Evolutionary conservation across 2,113 vertebrate genomes (phyloP).

Genomic region (Syngnathus floridae): DNA sequence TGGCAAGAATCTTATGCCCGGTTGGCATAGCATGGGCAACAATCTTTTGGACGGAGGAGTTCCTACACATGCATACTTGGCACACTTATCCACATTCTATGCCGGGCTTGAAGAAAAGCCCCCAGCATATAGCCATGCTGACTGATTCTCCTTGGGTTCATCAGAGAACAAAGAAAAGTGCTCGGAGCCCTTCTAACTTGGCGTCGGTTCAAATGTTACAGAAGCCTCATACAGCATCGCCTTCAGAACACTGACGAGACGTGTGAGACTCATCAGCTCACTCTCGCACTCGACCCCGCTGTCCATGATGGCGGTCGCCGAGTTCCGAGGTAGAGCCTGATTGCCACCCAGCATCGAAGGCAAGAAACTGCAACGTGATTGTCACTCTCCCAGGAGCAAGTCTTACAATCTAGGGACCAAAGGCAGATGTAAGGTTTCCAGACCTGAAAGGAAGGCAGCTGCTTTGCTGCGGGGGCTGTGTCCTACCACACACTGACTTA

Average conservation of each 20-base stretch:
- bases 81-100: conserved; percentile 58
- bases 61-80: conserved; percentile 62
- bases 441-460: conserved; percentile 31
- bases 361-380: conserved; percentile 38
- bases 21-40: conserved; percentile 45
- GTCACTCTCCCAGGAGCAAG: conserved; percentile 37
- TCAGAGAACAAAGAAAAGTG: conserved; percentile 54
- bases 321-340: conserved; percentile 31
- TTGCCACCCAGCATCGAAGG: conserved; percentile 34
- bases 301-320: conserved; percentile 33
- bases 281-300: conserved; percentile 37
- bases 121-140: conserved; percentile 52
- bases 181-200: conserved; percentile 56
- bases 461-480: conserved; percentile 16
- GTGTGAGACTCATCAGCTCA: conserved; percentile 31
- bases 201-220: conserved; percentile 48
- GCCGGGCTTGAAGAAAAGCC: conserved; percentile 59
- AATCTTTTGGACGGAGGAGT: conserved; percentile 49
- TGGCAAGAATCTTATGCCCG: conserved; percentile 54
- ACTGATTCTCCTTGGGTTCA: conserved; percentile 53
- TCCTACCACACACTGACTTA: conserved; percentile 4
- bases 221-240: conserved; percentile 38
- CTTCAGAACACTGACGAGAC: conserved; percentile 50
- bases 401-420: conserved; percentile 38
- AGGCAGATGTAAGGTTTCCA: conserved; percentile 11